Percentiles rank a stretch among this genome's conserved stretches.
phyloP scores from a whole-genome alignment of 1,140 invertebrate species.

The Acromyrmex heyeri region DNA sequence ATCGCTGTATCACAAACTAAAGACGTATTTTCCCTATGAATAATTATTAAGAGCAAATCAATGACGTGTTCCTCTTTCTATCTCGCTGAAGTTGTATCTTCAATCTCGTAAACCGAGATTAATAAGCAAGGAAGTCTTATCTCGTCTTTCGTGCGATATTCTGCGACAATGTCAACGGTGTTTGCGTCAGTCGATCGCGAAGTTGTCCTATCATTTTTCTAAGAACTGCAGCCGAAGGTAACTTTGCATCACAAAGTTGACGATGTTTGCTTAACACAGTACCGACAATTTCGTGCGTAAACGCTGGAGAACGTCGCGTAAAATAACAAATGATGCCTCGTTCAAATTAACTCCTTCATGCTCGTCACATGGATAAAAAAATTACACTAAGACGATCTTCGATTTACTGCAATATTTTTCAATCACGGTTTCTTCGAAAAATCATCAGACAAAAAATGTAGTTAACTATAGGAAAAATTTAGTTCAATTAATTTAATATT shows the following conservation, averaged over 20 bases:
- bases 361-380: background rate
- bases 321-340: conserved; percentile 5
- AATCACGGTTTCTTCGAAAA: background rate
- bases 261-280: conserved; percentile 26
- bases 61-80: background rate
- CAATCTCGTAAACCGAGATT: background rate
- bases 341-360: background rate
- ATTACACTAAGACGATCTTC: background rate
- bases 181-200: conserved; percentile 44
- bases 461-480: background rate
- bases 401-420: background rate
- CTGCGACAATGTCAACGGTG: conserved; percentile 26
- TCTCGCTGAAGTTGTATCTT: background rate
- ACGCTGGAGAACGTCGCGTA: background rate
- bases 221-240: conserved; percentile 36
- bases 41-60: background rate
- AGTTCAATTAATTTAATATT: background rate
- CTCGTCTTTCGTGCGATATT: background rate
- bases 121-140: conserved; percentile 8
- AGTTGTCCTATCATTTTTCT: conserved; percentile 54
- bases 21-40: background rate
- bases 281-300: conserved; percentile 26
- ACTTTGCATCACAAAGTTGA: conserved; percentile 44
- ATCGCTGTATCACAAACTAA: no score
- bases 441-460: background rate